Percentiles rank a stretch among this genome's conserved stretches.
Evolutionary conservation across 2,888 invertebrate species (phyloP).

Genomic region (Spodoptera littoralis): DNA sequence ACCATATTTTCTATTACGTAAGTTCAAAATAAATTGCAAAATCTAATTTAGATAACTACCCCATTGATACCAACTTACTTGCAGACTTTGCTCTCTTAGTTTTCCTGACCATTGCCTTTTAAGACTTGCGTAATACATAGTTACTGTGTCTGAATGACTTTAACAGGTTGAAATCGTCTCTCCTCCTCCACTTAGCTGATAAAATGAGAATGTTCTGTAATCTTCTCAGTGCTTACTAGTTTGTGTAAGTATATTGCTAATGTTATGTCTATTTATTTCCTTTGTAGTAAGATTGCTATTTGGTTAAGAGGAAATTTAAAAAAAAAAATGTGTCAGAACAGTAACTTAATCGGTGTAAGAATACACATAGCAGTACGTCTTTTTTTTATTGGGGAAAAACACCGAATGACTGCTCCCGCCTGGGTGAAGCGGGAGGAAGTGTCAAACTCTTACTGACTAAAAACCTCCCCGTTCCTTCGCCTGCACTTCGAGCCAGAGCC

Average conservation of each 20-base stretch:
- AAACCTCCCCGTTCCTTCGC: too few species aligned
- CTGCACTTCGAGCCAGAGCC: too few species aligned
- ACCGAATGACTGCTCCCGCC: too few species aligned
- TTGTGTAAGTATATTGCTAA: constrained; percentile 1
- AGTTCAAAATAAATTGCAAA: background rate
- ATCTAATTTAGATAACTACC: background rate
- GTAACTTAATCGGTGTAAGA: too few species aligned
- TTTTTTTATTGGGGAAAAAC: too few species aligned
- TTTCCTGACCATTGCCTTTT: constrained; percentile 48
- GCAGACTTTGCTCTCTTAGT: constrained; percentile 4
- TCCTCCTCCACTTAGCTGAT: constrained; percentile 35
- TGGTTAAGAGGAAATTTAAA: too few species aligned
- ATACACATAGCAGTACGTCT: too few species aligned
- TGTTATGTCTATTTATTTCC: background rate
- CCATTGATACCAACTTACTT: constrained; percentile 44
- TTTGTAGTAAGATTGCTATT: too few species aligned
- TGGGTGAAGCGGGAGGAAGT: too few species aligned
- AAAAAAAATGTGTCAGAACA: too few species aligned
- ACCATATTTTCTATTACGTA: too few species aligned
- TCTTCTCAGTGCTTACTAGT: constrained; percentile 23
- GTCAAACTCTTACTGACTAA: too few species aligned
- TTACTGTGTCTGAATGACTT: constrained; percentile 25
- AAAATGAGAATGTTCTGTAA: constrained; percentile 38
- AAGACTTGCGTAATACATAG: constrained; percentile 30
- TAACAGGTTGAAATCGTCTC: constrained; percentile 28